These are phyloP conservation scores for Tribolium madens DNA, from an alignment of 1,140 invertebrate species.

Conservation along the genomic window DNA sequence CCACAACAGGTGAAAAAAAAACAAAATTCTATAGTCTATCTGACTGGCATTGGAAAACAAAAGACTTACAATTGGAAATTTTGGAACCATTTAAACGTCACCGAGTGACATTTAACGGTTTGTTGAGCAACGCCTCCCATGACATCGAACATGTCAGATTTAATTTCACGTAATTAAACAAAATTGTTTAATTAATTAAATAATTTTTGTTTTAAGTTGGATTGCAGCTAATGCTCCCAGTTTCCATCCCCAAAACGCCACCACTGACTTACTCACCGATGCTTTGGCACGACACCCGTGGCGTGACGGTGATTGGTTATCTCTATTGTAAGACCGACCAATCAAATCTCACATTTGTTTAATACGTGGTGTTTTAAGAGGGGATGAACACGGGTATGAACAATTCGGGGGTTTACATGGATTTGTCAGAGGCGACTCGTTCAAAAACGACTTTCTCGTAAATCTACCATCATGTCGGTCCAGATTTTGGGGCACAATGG, in stretches of 20 bases:
- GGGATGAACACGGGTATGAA: constrained; percentile 54
- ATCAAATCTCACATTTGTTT: not conserved
- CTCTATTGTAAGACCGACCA: constrained; percentile 56
- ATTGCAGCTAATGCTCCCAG: constrained; percentile 53
- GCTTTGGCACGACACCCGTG: constrained; percentile 56
- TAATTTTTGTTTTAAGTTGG: constrained; percentile 57
- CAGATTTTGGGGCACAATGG: constrained; percentile 47
- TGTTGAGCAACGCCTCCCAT: constrained; percentile 51
- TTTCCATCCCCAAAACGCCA: constrained; percentile 56
- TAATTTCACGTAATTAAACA: constrained; percentile 60
- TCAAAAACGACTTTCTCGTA: constrained; percentile 51
- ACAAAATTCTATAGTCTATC: constrained; percentile 47
- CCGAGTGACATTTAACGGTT: constrained; percentile 59
- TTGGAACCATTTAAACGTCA: constrained; percentile 57
- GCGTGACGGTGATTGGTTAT: constrained; percentile 59
- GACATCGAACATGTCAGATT: constrained; percentile 59
- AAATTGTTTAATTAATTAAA: not conserved
- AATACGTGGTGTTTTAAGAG: constrained; percentile 42
- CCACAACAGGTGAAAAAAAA: constrained; percentile 48
- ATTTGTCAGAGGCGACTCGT: constrained; percentile 49
- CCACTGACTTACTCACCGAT: constrained; percentile 53
- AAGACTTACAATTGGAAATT: constrained; percentile 56
- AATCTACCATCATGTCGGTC: constrained; percentile 56
- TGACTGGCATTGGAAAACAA: constrained; percentile 55
- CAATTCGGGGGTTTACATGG: constrained; percentile 60